These are phyloP conservation scores for Anolis apletophallus DNA, from an alignment of 2,797 vertebrate species.

Conservation along the genomic window DNA sequence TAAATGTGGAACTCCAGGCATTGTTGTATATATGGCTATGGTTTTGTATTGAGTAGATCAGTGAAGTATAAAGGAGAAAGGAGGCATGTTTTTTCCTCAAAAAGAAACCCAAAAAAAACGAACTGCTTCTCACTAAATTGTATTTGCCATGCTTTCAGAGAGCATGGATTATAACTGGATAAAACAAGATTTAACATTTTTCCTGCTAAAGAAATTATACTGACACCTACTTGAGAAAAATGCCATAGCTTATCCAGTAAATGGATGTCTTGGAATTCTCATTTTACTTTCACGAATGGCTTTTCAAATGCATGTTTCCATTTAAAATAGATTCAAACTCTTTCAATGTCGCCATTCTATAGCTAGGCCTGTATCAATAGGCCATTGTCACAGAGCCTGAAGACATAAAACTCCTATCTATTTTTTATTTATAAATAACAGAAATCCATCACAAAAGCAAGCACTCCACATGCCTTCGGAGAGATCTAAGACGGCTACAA, in stretches of 20 bases:
- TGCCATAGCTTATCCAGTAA: not conserved
- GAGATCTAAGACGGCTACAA: slow-evolving; percentile 73
- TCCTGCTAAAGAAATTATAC: slow-evolving; percentile 24
- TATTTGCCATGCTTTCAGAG: not conserved
- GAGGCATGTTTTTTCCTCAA: too few relatives aligned
- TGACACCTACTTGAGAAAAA: slow-evolving; percentile 23
- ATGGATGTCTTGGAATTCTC: slow-evolving; percentile 8
- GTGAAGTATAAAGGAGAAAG: too few relatives aligned
- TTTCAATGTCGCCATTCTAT: slow-evolving; percentile 33
- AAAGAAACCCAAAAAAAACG: too few relatives aligned
- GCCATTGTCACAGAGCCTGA: slow-evolving; percentile 20
- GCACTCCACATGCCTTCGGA: slow-evolving; percentile 53
- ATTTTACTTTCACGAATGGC: slow-evolving; percentile 30
- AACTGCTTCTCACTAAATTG: not conserved
- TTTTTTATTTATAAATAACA: slow-evolving; percentile 38
- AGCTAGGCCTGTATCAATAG: slow-evolving; percentile 31
- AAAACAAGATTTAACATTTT: slow-evolving; percentile 24
- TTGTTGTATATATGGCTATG: not conserved
- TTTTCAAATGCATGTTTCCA: slow-evolving; percentile 34
- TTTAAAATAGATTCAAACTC: slow-evolving; percentile 49
- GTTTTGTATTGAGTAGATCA: not conserved
- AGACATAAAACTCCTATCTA: slow-evolving; percentile 46
- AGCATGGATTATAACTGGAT: slow-evolving; percentile 1
- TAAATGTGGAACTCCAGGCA: not conserved
- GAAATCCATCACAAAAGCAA: slow-evolving; percentile 23